Conservation (phyloP, 2,797 vertebrate genomes). For the Molothrus aeneus region DNA sequence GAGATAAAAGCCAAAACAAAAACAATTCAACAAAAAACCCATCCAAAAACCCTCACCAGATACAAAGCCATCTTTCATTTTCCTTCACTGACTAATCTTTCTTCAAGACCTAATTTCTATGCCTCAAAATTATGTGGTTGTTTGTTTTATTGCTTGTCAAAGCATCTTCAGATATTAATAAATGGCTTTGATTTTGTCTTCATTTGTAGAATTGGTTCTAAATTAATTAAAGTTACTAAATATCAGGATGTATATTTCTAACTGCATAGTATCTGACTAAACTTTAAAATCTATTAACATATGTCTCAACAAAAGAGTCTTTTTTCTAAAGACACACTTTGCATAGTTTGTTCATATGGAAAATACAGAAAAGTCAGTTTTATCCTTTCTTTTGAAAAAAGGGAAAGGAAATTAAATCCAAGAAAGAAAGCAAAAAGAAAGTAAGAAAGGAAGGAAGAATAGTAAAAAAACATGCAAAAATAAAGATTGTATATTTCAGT, state of each 20-base stretch:
- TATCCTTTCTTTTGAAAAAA: not conserved
- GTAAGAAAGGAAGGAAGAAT: not conserved
- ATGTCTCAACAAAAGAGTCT: not conserved
- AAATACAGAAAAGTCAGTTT: not conserved
- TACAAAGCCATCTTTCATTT: not conserved
- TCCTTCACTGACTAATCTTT: not conserved
- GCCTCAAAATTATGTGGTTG: not conserved
- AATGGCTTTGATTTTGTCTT: not conserved
- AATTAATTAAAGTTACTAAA: not conserved
- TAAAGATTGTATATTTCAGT: not conserved
- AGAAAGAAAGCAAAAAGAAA: not conserved
- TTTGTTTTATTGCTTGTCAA: not conserved
- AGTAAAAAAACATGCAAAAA: not conserved
- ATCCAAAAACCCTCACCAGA: not conserved
- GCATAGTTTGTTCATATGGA: not conserved
- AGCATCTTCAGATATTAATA: not conserved
- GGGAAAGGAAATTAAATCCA: not conserved
- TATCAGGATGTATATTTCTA: not conserved
- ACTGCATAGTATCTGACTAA: not conserved
- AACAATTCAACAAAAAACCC: not conserved
- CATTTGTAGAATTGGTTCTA: not conserved
- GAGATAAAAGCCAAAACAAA: rapidly evolving
- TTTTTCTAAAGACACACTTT: not conserved
- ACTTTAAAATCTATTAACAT: not conserved
- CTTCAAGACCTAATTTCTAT: not conserved